Percentiles rank a stretch among this genome's conserved stretches.
These are phyloP conservation scores for Linnaemya tessellans DNA, from an alignment of 2,888 invertebrate genomes.

Conservation along the genomic window DNA sequence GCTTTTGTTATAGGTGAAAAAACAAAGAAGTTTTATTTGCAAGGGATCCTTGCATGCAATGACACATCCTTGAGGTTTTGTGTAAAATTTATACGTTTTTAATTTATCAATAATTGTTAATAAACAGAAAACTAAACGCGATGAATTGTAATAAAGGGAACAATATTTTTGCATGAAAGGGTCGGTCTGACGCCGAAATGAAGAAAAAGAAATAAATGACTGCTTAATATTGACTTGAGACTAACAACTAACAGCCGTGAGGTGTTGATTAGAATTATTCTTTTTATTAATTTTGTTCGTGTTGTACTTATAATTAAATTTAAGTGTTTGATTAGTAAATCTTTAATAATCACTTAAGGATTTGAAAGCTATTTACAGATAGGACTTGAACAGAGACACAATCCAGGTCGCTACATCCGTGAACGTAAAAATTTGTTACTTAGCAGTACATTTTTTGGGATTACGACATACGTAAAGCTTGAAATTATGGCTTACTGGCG, in stretches of 20 bases:
- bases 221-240: constrained; percentile 38
- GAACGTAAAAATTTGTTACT: too few relatives aligned
- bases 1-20: background rate
- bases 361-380: too few relatives aligned
- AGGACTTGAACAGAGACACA: too few relatives aligned
- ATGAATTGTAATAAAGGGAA: background rate
- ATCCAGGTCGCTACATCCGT: too few relatives aligned
- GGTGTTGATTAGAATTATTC: constrained; percentile 44
- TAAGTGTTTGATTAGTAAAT: too few relatives aligned
- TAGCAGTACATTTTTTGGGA: too few relatives aligned
- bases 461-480: too few relatives aligned
- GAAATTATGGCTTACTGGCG: too few relatives aligned
- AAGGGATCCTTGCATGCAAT: constrained; percentile 36
- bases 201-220: constrained; percentile 48
- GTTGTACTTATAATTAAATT: background rate
- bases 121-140: constrained; percentile 46
- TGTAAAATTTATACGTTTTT: constrained; percentile 48
- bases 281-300: constrained; percentile 7
- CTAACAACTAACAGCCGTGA: constrained; percentile 42
- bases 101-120: constrained; percentile 60
- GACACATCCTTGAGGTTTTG: constrained; percentile 48
- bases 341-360: too few relatives aligned
- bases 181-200: background rate
- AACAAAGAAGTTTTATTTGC: background rate
- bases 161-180: constrained; percentile 11